Evolutionary conservation across 64 coral and sea anemone genomes (phyloP).

Genomic region (Actinia tenebrosa): DNA sequence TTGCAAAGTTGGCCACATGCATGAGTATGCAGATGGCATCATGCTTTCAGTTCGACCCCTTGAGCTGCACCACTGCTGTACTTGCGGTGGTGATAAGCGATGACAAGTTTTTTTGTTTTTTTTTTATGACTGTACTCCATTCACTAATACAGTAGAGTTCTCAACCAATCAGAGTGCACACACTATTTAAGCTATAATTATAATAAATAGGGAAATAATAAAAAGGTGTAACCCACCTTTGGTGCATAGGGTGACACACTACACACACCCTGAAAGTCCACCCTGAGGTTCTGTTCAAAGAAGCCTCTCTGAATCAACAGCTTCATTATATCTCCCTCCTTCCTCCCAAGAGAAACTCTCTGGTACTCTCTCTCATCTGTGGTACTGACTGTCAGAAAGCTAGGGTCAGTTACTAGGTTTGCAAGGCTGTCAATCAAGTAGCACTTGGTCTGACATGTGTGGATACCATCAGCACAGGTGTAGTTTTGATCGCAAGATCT

Average conservation of each 20-base stretch:
- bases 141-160: too few relatives aligned
- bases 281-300: constrained; percentile 66
- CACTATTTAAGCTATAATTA: too few relatives aligned
- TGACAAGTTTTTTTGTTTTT: too few relatives aligned
- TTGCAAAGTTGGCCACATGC: too few relatives aligned
- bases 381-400: constrained; percentile 84
- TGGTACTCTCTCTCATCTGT: constrained; percentile 96
- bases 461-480: constrained; percentile 82
- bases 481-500: constrained; percentile 81
- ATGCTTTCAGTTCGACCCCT: too few relatives aligned
- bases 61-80: too few relatives aligned
- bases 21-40: too few relatives aligned
- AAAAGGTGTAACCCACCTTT: constrained; percentile 49
- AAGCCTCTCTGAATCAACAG: constrained; percentile 75
- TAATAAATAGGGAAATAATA: background rate
- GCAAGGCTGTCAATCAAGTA: constrained; percentile 97
- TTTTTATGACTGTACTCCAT: too few relatives aligned
- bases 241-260: constrained; percentile 94
- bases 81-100: too few relatives aligned
- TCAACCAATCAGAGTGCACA: too few relatives aligned
- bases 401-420: constrained; percentile 92
- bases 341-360: constrained; percentile 93
- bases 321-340: constrained; percentile 98
- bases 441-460: constrained; percentile 89
- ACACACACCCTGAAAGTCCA: constrained; percentile 94